phyloP scores from a whole-genome alignment of 1,140 invertebrate species.

The Manduca sexta region DNA sequence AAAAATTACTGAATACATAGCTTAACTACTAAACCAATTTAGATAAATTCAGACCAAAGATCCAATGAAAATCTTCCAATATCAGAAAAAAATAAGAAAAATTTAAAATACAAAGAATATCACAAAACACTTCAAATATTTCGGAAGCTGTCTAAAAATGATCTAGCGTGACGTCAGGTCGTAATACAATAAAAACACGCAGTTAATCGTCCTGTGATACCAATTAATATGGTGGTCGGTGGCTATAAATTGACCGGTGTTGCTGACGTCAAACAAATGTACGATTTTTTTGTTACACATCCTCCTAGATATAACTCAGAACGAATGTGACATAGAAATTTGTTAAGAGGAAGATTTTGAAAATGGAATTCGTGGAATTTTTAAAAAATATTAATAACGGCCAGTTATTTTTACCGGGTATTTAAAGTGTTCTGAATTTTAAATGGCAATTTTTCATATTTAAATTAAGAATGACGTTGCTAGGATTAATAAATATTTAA shows the following conservation, averaged over 20 bases:
- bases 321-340: conserved; percentile 48
- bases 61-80: too few species aligned
- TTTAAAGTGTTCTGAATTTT: neutral
- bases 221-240: conserved; percentile 37
- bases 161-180: conserved; percentile 18
- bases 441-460: too few species aligned
- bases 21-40: too few species aligned
- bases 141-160: conserved; percentile 12
- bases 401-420: too few species aligned
- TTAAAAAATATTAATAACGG: too few species aligned
- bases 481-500: too few species aligned
- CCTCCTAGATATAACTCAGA: conserved; percentile 37
- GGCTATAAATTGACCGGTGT: conserved; percentile 34
- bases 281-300: conserved; percentile 28
- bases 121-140: neutral
- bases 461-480: too few species aligned
- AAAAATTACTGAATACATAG: too few species aligned
- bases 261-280: conserved; percentile 51
- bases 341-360: conserved; percentile 16
- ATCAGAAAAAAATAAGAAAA: conserved; percentile 2
- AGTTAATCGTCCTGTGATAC: conserved; percentile 39
- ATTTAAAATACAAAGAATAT: neutral
- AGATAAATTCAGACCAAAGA: neutral
- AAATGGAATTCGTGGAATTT: too few species aligned
- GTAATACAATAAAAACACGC: conserved; percentile 33